Conservation (phyloP, 2,113 vertebrate genomes). For the Lagopus muta region DNA sequence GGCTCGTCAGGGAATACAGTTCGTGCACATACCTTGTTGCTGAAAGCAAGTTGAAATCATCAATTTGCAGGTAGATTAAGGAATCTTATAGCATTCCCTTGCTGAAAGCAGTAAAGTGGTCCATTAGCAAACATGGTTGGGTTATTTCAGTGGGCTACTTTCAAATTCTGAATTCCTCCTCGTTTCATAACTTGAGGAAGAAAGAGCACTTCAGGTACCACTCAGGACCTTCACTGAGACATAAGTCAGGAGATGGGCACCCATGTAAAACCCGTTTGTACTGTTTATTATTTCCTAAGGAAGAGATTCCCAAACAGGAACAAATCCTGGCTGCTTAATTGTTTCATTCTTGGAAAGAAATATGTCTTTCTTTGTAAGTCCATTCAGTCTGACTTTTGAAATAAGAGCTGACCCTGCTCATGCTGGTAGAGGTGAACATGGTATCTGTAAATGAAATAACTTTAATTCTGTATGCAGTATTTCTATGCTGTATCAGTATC, state of each 20-base stretch:
- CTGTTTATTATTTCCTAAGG: neutral
- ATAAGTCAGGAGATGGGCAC: neutral
- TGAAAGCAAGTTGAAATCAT: neutral
- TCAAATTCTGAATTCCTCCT: neutral
- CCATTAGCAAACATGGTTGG: neutral
- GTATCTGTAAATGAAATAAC: neutral
- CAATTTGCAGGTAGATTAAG: neutral
- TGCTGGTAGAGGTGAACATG: neutral
- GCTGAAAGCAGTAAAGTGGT: neutral
- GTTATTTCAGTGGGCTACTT: neutral
- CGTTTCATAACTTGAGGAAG: neutral
- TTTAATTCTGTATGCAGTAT: neutral
- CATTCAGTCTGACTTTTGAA: neutral
- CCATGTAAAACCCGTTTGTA: neutral
- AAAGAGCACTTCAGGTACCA: neutral
- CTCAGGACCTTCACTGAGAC: neutral
- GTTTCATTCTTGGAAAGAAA: neutral
- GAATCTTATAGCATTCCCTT: neutral
- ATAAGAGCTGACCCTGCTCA: neutral
- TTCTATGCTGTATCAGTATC: neutral
- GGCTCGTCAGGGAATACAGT: neutral
- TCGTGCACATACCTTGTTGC: neutral
- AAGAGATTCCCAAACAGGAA: neutral
- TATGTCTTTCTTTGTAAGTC: neutral
- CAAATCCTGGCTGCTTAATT: neutral